These are phyloP conservation scores for Creontiades dilutus DNA, from an alignment of 2,888 invertebrate species.

Conservation along the genomic window DNA sequence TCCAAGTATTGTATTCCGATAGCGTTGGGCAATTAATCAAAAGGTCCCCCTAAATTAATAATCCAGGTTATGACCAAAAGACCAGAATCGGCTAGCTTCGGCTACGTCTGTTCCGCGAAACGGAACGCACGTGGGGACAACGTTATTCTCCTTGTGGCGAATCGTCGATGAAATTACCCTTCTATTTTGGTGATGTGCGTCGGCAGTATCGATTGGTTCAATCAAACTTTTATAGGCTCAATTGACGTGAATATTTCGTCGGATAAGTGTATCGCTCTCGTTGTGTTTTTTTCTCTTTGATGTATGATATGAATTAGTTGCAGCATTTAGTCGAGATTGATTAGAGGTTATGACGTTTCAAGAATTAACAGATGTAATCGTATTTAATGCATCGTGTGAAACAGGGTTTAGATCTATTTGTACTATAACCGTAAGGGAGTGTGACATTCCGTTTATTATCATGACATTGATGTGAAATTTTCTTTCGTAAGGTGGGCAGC, in stretches of 20 bases:
- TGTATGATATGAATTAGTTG: no score
- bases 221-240: not conserved
- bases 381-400: no score
- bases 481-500: no score
- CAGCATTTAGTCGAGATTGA: no score
- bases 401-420: no score
- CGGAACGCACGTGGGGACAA: not conserved
- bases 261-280: no score
- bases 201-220: not conserved
- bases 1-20: slow-evolving; percentile 2
- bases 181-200: not conserved
- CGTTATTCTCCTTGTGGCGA: not conserved
- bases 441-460: no score
- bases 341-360: no score
- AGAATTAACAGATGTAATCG: no score
- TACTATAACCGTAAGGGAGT: no score
- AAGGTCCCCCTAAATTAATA: not conserved
- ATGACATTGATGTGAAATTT: no score
- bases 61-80: not conserved
- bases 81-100: not conserved
- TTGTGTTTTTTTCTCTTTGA: no score
- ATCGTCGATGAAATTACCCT: slow-evolving; percentile 25
- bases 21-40: slow-evolving; percentile 34
- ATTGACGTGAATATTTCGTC: not conserved
- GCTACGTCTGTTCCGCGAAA: not conserved